phyloP scores from a whole-genome alignment of 2,797 vertebrate species.

The Falco concolor region DNA sequence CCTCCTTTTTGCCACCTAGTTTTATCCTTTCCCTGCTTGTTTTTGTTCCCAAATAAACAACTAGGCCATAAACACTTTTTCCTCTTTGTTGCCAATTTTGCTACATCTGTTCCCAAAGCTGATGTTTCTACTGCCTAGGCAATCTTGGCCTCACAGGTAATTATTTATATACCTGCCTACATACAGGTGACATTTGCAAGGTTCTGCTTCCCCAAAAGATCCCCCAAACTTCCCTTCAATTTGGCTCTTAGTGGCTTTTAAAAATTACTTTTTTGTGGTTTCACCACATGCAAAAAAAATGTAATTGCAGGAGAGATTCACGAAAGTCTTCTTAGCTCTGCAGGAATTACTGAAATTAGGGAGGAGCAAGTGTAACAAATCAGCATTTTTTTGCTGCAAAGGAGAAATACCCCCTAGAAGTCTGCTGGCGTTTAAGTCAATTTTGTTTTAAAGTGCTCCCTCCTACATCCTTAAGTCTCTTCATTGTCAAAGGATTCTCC shows the following conservation, averaged over 20 bases:
- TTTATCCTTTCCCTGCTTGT: not conserved
- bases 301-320: not conserved
- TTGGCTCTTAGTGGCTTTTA: not conserved
- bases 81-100: not conserved
- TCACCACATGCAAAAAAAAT: not conserved
- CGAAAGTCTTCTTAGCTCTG: not conserved
- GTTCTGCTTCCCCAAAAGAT: not conserved
- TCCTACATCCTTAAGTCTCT: not conserved
- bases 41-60: not conserved
- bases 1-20: not conserved
- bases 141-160: not conserved
- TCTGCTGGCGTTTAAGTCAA: not conserved
- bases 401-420: not conserved
- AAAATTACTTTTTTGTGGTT: not conserved
- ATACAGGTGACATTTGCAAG: not conserved
- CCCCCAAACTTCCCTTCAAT: not conserved
- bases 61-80: accelerated
- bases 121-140: not conserved
- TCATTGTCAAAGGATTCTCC: not conserved
- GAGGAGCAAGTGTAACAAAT: not conserved
- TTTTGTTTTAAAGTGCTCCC: not conserved
- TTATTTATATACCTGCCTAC: not conserved
- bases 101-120: not conserved
- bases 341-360: not conserved
- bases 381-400: not conserved